Evolutionary conservation across 1,140 invertebrate genomes (phyloP).

Genomic region (Oryzaephilus surinamensis): DNA sequence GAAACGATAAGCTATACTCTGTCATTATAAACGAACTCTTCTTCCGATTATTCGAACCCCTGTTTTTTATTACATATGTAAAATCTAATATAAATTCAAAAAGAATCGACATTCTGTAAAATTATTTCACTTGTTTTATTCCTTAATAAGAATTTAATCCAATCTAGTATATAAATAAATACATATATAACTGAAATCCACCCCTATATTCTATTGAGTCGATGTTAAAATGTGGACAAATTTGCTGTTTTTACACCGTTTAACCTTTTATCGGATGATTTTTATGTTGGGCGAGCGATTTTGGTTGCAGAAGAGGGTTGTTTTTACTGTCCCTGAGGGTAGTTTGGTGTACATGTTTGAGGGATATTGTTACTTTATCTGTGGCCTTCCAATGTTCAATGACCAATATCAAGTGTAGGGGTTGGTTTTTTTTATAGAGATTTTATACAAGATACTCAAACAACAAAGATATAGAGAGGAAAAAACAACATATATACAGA

Average conservation of each 20-base stretch:
- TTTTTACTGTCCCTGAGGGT: conserved; percentile 16
- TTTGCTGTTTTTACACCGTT: conserved; percentile 21
- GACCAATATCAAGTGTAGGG: conserved; percentile 18
- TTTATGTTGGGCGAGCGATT: conserved; percentile 14
- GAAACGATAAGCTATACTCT: conserved; percentile 16
- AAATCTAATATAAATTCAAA: too few species aligned
- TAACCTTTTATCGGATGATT: conserved; percentile 22
- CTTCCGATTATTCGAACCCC: too few species aligned
- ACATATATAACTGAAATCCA: too few species aligned
- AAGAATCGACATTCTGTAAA: too few species aligned
- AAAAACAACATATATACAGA: too few species aligned
- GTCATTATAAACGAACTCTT: conserved; percentile 19
- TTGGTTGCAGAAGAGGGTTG: conserved; percentile 5
- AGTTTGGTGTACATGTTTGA: conserved; percentile 10
- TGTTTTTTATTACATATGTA: too few species aligned
- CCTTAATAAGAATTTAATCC: too few species aligned
- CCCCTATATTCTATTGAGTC: conserved; percentile 1
- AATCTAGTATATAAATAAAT: too few species aligned
- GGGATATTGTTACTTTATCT: conserved; percentile 19
- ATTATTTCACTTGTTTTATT: too few species aligned
- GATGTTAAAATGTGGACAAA: conserved; percentile 14
- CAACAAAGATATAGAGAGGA: conserved; percentile 9
- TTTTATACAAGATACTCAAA: too few species aligned
- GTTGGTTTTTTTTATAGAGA: conserved; percentile 21
- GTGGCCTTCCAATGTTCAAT: conserved; percentile 17